Evolutionary conservation across 1,140 invertebrate genomes (phyloP), one percentile per base, ranked within the genome.

Genomic region (Drosophila arawakana): DNA sequence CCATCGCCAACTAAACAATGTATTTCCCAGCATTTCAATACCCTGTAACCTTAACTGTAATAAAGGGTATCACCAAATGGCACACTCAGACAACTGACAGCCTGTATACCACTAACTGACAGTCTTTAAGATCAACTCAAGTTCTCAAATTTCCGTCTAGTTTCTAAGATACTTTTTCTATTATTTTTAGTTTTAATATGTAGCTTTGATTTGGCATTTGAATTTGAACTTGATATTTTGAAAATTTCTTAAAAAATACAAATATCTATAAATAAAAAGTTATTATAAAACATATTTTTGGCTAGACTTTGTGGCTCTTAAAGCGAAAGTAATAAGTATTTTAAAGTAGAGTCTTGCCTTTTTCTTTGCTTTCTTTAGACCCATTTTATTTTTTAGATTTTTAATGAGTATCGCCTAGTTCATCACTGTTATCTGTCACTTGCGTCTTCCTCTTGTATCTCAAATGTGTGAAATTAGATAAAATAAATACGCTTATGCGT

Each of bases 401-500:
- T 46, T 54, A 21, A 30, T 58, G 65, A 34, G 54, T 58, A 67
- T 15, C 1, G 18, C 0, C 11, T 3, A 46, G 49, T 65, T 21
- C 2, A 2, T 21, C 10, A 9, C 4, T 2, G 0, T 25, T 35
- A 1, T 2, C 10, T 15, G 7, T 10, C 15, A 18, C 3, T 8
- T 21, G 9, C 13, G 8, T 13, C 21, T 35, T 3, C 25, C 8
- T 13, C 13, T 58, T 30, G 35, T 54, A 55, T 57, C 62, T 54
- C 18, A 21, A 30, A 77, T 65, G 55, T 65, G 74, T 59, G 59
- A 59, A 82, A 80, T 79, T 81, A 71, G 63, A 78, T 75, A 75
- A 71, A 82, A 80, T 80, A 88, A 84, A 80, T 77, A 83, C 4
- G 25, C 37, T 35, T 41, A 61, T 9, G 46, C 49, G 41, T n/a